phyloP scores from a whole-genome alignment of 2,113 vertebrate genomes.

The Siniperca knerii region DNA sequence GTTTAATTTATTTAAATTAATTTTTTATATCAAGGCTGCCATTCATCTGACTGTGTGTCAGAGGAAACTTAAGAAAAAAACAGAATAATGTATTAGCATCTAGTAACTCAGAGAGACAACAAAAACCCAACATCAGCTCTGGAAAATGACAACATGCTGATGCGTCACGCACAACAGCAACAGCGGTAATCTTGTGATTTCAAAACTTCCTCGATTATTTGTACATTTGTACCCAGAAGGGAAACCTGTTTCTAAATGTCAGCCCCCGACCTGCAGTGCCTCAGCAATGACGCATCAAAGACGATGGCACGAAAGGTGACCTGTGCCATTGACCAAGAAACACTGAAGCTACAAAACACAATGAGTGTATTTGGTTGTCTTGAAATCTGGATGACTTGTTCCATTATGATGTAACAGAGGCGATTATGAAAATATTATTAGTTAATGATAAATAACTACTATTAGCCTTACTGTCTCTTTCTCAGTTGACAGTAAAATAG shows the following conservation, averaged over 20 bases:
- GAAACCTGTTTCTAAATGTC: neutral
- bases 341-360: neutral
- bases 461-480: no score
- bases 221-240: neutral
- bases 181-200: neutral
- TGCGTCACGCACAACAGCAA: neutral
- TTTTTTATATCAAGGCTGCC: no score
- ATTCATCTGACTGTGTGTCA: neutral
- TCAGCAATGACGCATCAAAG: neutral
- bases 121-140: neutral
- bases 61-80: neutral
- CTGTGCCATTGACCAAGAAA: neutral
- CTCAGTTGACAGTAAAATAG: no score
- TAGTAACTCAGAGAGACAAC: neutral
- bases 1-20: no score
- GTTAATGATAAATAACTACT: no score
- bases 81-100: neutral
- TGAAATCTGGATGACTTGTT: neutral
- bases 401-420: no score
- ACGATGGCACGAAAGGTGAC: neutral
- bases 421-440: no score
- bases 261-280: no score
- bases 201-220: conserved; percentile 1
- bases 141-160: neutral
- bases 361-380: neutral